Evolutionary conservation across 2,888 invertebrate genomes (phyloP), one percentile per base, ranked within the genome.

Genomic region (Ectropis crepuscularia): DNA sequence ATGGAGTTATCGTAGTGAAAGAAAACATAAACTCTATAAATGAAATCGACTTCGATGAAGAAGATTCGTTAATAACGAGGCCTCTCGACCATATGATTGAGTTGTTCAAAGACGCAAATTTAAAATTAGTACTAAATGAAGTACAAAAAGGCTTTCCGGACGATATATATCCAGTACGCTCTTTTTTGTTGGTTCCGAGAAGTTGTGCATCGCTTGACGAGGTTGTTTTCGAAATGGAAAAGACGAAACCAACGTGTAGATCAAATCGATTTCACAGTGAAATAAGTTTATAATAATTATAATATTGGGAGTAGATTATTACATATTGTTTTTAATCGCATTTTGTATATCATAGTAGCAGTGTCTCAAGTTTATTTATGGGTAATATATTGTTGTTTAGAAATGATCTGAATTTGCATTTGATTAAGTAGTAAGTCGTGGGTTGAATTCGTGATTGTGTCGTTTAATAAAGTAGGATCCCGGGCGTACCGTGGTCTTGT

Each of bases 11-110:
- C 51, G 67, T 90, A 12, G 68, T 89, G 10, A 91, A 91, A 77
- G 90, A 99, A 84, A 99, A 99, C 87, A 93, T 98, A 4, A 95
- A 96, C 9, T 93, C 94, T 5, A 89, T 94, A 0, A 92, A 94
- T 0, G 92, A 94, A 61, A 83, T 95, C 0, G 95, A 96, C 74
- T 92, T 95, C 45, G 99, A 99, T 82, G 94, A 95, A 0, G 93
- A 94, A 53, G 99, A 99, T 89, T 98, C 98, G 7, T 98, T 98
- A 0, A 96, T 97, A 11, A 99, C 99, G 0, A 92, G 99, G 57
- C 96, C 98, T 0, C 86, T 95, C 7, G 83, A 91, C 6, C 81
- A 94, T 5, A 94, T 97, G 69, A 83, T 94, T 65, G 86, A 91
- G 9, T 88, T 98, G 57, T 96, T 99, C 68, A 85, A 93, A 12